Evolutionary conservation across 2,113 vertebrate genomes (phyloP), one percentile per base, ranked within the genome.

Genomic region (Dasyornis broadbenti): DNA sequence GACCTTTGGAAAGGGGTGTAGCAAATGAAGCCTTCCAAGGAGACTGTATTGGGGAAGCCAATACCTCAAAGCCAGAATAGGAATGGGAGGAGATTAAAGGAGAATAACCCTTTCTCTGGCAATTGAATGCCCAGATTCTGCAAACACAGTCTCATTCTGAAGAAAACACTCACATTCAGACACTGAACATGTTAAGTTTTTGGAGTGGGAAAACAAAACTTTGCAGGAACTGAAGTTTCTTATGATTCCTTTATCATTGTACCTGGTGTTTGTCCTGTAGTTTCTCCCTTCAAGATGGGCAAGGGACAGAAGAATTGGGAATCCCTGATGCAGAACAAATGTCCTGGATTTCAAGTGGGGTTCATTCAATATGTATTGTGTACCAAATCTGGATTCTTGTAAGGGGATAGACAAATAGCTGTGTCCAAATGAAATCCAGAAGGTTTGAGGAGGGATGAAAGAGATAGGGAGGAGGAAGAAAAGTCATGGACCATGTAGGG

Each of bases 21-120:
- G 82, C 72, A 75, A 92, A 92, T 79, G 86, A 95, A 37, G 50
- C 81, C 66, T 91, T 95, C 69, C 81, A 88, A 65, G 54, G 60
- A 96, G 79, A 73, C 76, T 87, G 17, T 22, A 8, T 5, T 79
- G 59, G 84, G 45, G 89, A 69, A 89, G 61, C 37, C 92, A 94
- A 92, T 72, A 27, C 81, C 81, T 61, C 45, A 56, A 73, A 72
- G 83, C 30, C 73, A 89, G 72, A 81, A 84, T 7, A 78, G 89
- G 61, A 89, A 60, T 69, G 73, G 68, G 70, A 93, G 69, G 56
- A 82, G 73, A 84, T 75, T 70, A 60, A 82, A 89, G 65, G 39
- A 82, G 77, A 91, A 89, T 39, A 82, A 73, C 77, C 50, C 35
- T 82, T 82, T 75, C 52, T 92, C 49, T 75, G 65, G 20, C 31